Evolutionary conservation across 2,888 invertebrate species (phyloP), one percentile per base, ranked within the genome.

Genomic region (Lamellibrachia satsuma): DNA sequence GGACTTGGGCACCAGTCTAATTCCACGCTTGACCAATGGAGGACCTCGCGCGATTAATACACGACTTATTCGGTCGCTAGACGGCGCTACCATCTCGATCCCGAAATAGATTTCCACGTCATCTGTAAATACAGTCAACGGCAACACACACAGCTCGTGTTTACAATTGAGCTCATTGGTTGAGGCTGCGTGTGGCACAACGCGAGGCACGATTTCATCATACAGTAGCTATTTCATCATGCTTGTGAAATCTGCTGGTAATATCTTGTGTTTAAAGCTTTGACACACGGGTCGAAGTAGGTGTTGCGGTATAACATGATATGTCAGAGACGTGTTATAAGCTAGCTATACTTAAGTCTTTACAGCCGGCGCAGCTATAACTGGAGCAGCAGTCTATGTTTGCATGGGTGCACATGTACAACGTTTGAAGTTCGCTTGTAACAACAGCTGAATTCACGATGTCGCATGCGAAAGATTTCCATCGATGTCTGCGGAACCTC

Each of bases 401-500:
- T 11, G 8, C 15, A 57, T 15, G 6, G 22, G 3, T 55, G 22
- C 75, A 75, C 22, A 6, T n/a, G 75, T 75, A 75, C 75, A 75
- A 75, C 22, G 6, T 2, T 4, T 22, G 8, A 11, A 8, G n/a
- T 6, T 6, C 15, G 22, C 75, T 22, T 75, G 15, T 4, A 22
- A 4, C 22, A n/a, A 75, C 22, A 75, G 22, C 6, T 3, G 75
- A 3, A n/a, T 75, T 55, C 9, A 22, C 4, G 75, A 75, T 22
- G 75, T 75, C 75, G 75, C 15, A 11, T 22, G 75, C 22, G 22
- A 75, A 75, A 75, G 95, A 95, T 92, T 90, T 95, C 57, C 93
- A 93, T 52, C 90, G 92, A 27, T 94, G 95, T 91, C 75, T 93
- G n/a, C 93, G 93, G 55, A 94, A 93, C 60, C 93, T 95, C 27